Conservation (phyloP, 64 coral and sea anemone species). For the Astreopora myriophthalma region DNA sequence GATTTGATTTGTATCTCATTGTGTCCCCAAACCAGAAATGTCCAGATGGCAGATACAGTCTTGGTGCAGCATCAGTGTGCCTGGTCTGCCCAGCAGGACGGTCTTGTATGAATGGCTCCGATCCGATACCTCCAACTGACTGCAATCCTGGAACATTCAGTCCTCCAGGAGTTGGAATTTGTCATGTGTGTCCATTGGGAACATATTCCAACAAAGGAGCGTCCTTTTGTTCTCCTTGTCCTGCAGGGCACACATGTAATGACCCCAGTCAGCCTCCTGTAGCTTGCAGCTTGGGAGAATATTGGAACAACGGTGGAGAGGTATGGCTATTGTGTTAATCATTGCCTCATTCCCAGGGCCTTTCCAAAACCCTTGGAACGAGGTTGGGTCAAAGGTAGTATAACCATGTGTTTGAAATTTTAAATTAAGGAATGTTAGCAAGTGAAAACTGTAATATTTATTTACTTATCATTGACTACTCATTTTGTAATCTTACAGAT, state of each 20-base stretch:
- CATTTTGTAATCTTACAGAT: constrained; percentile 23
- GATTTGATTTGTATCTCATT: neutral
- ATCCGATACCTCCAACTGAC: constrained; percentile 67
- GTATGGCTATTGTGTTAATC: constrained; percentile 26
- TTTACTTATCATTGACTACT: no score
- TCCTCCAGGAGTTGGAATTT: constrained; percentile 78
- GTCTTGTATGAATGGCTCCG: constrained; percentile 78
- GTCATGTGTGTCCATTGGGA: constrained; percentile 81
- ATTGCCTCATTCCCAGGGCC: neutral
- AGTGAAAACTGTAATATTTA: no score
- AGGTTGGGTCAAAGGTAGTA: no score
- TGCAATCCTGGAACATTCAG: constrained; percentile 83
- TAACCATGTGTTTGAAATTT: no score
- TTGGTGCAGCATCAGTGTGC: constrained; percentile 69
- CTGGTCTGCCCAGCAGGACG: constrained; percentile 74
- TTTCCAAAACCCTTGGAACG: no score
- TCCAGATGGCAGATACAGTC: constrained; percentile 87
- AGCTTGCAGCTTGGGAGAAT: constrained; percentile 51
- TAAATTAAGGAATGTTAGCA: no score
- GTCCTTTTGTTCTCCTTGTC: constrained; percentile 87
- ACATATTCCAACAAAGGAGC: constrained; percentile 36
- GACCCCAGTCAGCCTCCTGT: constrained; percentile 73
- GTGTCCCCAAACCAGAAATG: constrained; percentile 69
- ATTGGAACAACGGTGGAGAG: constrained; percentile 97
- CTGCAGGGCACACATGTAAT: constrained; percentile 85